phyloP scores from a whole-genome alignment of 2,113 vertebrate species.

The Cyanocitta stelleri region DNA sequence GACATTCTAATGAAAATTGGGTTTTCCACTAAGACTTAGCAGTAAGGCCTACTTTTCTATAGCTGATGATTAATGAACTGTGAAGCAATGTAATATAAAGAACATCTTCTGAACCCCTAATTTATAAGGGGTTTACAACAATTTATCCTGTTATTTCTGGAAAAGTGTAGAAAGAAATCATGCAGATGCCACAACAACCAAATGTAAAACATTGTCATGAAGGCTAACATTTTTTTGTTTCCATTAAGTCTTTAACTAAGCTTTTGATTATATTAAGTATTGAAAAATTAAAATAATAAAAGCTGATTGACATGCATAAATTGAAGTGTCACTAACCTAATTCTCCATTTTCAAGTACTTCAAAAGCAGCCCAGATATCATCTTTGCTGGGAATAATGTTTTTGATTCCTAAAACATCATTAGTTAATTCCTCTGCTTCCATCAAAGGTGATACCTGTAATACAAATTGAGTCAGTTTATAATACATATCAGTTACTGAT shows the following conservation, averaged over 20 bases:
- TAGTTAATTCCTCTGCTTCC: constrained; percentile 84
- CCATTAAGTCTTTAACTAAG: background rate
- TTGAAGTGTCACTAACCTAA: constrained; percentile 76
- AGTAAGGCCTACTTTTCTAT: background rate
- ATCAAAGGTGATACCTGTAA: constrained; percentile 87
- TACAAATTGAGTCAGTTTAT: background rate
- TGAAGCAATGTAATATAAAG: background rate
- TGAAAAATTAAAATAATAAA: background rate
- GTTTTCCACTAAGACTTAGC: background rate
- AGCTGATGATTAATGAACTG: background rate
- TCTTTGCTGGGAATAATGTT: constrained; percentile 70
- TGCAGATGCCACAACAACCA: background rate
- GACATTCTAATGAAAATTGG: background rate
- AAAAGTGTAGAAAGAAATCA: background rate
- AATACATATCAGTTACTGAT: background rate
- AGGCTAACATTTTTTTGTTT: background rate
- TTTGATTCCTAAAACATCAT: constrained; percentile 81
- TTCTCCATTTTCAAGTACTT: constrained; percentile 95
- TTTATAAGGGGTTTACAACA: background rate
- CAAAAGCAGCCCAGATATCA: constrained; percentile 87
- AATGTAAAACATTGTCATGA: background rate
- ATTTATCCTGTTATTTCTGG: background rate
- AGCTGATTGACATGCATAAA: background rate
- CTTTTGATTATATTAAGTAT: background rate
- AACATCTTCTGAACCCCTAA: background rate